phyloP scores from a whole-genome alignment of 2,113 vertebrate species.

The Hyperopisus bebe region DNA sequence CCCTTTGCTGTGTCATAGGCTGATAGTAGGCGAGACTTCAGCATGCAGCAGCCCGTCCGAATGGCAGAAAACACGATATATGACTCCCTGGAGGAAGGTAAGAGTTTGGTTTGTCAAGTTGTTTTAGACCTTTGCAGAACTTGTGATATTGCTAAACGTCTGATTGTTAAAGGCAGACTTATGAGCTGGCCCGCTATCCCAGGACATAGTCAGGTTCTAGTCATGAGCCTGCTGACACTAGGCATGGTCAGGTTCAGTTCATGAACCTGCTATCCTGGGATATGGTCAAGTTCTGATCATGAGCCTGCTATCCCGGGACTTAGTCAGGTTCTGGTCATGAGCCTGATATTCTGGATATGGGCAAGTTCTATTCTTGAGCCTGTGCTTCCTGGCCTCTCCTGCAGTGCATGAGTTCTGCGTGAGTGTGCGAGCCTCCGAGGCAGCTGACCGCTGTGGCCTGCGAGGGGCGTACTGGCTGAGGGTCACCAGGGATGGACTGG shows the following conservation, averaged over 20 bases:
- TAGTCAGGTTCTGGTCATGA: not conserved
- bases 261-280: not conserved
- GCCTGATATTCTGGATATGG: not conserved
- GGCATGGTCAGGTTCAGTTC: not conserved
- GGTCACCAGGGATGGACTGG: slow-evolving; percentile 63
- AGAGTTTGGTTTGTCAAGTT: slow-evolving; percentile 3
- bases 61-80: slow-evolving; percentile 92
- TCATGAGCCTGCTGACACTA: not conserved
- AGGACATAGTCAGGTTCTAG: not conserved
- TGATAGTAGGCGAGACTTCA: slow-evolving; percentile 15
- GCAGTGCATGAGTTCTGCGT: slow-evolving; percentile 76
- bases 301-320: not conserved
- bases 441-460: slow-evolving; percentile 70
- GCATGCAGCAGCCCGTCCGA: slow-evolving; percentile 39
- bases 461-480: slow-evolving; percentile 74
- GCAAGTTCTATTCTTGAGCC: not conserved
- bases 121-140: not conserved
- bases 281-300: not conserved
- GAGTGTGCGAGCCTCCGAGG: slow-evolving; percentile 69
- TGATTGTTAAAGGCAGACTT: not conserved
- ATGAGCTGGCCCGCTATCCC: not conserved
- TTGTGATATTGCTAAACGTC: not conserved
- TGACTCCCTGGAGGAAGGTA: slow-evolving; percentile 71
- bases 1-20: slow-evolving; percentile 38
- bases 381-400: not conserved